Base-by-base conservation (phyloP, 2,113 vertebrate species). In the Eublepharis macularius region DNA sequence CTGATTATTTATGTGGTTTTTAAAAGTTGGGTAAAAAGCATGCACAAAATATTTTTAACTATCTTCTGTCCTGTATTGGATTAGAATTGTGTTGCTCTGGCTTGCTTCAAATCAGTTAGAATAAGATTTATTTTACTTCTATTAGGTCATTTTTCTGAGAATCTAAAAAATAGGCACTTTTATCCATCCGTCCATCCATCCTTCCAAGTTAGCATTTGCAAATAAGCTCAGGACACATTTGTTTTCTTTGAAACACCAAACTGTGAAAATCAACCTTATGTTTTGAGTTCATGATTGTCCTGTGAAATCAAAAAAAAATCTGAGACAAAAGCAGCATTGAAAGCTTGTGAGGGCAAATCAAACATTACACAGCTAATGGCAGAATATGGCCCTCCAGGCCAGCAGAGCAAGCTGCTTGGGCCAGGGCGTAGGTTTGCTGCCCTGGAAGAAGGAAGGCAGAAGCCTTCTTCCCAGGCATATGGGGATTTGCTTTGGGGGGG, bases 31-130 rank as follows among this genome's bases (percentile, higher is more conserved):
- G 51, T 54, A 54, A 91, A 72, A 54, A 54, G 19, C 51, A 54
- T 54, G 51, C 19, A n/a, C 74, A 85, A n/a, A n/a, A 81, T 68
- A 39, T 89, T 87, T 66, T 79, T 26, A 77, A 57, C 82, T 21
- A 45, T 88, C 66, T 80, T 1, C 80, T 90, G n/a, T 11, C 51
- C 51, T 54, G 14, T 47, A 16, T 41, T 86, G 14, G 72, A 80
- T 78, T 0, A 16, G 32, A 68, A 14, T 89, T 78, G 6, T 49
- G 1, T 68, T 32, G 51, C 11, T 0, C 63, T 34, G n/a, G 11
- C 70, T 47, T 87, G 43, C 19, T 54, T 54, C 51, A 54, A 54
- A 54, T 54, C 17, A 54, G 51, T 54, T 54, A 54, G 17, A 54
- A 54, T 54, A 54, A 54, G 49, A 51, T 51, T 51, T 51, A 54